These are phyloP conservation scores for Trachymyrmex septentrionalis DNA, from an alignment of 1,140 invertebrate species.

Conservation along the genomic window DNA sequence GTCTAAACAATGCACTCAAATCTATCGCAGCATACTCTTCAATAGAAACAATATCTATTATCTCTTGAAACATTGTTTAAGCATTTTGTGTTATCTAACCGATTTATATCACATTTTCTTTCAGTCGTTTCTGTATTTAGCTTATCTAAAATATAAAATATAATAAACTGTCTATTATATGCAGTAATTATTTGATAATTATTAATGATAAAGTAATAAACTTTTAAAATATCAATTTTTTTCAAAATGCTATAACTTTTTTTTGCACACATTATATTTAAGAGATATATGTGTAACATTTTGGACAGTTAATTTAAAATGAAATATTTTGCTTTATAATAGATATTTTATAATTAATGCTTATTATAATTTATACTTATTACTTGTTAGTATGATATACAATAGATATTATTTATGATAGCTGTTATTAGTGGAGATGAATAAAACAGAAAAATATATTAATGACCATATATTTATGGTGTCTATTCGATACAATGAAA, in stretches of 20 bases:
- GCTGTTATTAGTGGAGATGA: not conserved
- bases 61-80: conserved; percentile 1
- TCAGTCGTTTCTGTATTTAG: not conserved
- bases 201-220: not conserved
- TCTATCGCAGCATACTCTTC: not conserved
- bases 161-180: not conserved
- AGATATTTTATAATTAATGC: not conserved
- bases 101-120: not conserved
- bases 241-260: not conserved
- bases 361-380: too few relatives aligned
- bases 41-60: conserved; percentile 6
- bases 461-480: too few relatives aligned
- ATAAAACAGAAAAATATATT: not conserved
- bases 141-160: not conserved
- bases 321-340: not conserved
- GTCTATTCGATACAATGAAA: not conserved
- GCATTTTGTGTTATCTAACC: not conserved
- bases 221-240: not conserved
- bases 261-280: not conserved
- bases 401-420: conserved; percentile 19
- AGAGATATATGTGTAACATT: not conserved
- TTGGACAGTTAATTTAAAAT: conserved; percentile 1
- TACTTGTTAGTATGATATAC: not conserved
- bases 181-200: conserved; percentile 4
- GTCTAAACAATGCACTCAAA: conserved; percentile 33